Conservation (phyloP, 2,888 invertebrate genomes). For the Leptothorax acervorum region DNA sequence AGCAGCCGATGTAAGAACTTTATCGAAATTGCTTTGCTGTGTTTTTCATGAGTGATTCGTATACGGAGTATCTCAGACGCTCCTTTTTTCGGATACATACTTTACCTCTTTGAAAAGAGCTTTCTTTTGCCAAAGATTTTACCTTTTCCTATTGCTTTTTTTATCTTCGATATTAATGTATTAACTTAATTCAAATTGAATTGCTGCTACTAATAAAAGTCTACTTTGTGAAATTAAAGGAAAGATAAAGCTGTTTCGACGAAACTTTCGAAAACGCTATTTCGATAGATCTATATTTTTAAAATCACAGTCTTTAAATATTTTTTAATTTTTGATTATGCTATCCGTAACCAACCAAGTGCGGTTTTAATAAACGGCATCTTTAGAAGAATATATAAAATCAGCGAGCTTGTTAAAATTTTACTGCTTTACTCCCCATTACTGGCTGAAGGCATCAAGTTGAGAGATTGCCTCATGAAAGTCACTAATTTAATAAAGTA, state of each 20-base stretch:
- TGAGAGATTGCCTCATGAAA: neutral
- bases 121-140: neutral
- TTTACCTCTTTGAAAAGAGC: neutral
- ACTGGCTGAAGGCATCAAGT: slow-evolving; percentile 7
- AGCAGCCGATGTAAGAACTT: neutral
- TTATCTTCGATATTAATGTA: slow-evolving; percentile 10
- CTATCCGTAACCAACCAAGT: neutral
- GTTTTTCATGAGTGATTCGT: neutral
- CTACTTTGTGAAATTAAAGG: neutral
- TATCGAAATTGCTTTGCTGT: neutral
- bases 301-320: neutral
- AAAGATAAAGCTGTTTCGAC: neutral
- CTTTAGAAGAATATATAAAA: neutral
- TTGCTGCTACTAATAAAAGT: neutral
- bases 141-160: neutral
- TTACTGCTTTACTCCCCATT: slow-evolving; percentile 15
- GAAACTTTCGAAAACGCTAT: too few relatives aligned
- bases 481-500: slow-evolving; percentile 17
- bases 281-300: neutral
- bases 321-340: neutral
- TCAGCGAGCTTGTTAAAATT: neutral
- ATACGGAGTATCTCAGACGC: neutral
- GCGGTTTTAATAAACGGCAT: neutral
- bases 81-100: neutral
- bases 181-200: neutral